Base-by-base conservation (phyloP, 1,140 invertebrate species). In the Augochlora pura region DNA sequence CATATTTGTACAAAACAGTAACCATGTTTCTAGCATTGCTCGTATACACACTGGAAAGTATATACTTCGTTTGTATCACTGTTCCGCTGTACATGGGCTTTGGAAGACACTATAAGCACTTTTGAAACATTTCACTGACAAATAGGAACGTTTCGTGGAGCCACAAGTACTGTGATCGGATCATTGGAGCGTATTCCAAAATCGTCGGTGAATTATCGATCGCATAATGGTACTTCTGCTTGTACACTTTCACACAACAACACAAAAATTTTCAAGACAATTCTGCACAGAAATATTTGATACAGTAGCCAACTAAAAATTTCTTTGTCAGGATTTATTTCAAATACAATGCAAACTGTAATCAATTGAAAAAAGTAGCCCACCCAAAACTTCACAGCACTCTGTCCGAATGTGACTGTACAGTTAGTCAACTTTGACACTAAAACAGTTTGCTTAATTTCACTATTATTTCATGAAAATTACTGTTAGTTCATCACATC, bases 181-280 rank as follows among this genome's bases (percentile, higher is more conserved):
- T 74, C 77, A 49, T 66, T 32, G 52, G 27, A 74, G 63, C 46
- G 62, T 66, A 79, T 80, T 65, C 54, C 68, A 68, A 84, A 84
- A 84, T 85, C 66, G 60, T 79, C 65, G 79, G 67, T 42, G 77
- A 73, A 67, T 82, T 85, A 85, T 85, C 84, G 84, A 85, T 85
- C 84, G 84, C 74, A 66, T 74, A 69, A 85, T 79, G 74, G 81
- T 59, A 74, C 77, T 66, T 64, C 62, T 80, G 64, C 42, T 6
- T 65, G 18, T 65, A 14, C 78, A 76, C 73, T 72, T 72, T 72
- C 25, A 52, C 46, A 78, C 38, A 32, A 54, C 52, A 38, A 62
- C 49, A 77, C 32, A 54, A 57, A 59, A 52, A 27, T 4, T 25
- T 39, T 10, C 7, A 25, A 8, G 7, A 25, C 12, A 1, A 32